phyloP scores from a whole-genome alignment of 1,140 invertebrate species.

The Drosophila teissieri region DNA sequence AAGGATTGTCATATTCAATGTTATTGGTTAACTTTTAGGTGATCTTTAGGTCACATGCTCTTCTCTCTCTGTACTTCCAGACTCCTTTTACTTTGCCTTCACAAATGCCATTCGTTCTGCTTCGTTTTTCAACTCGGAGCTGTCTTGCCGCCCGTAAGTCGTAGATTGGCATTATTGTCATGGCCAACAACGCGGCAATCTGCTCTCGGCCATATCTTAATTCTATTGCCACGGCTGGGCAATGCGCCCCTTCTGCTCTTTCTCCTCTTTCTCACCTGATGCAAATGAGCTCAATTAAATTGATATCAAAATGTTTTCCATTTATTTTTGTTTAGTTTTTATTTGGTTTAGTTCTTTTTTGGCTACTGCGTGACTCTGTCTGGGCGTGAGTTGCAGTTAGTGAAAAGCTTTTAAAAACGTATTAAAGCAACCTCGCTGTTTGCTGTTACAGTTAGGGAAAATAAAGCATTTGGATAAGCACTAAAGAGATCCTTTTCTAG shows the following conservation, averaged over 20 bases:
- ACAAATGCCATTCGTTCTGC: conserved; percentile 78
- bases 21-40: no score
- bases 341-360: conserved; percentile 14
- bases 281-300: conserved; percentile 76
- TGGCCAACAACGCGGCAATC: conserved; percentile 38
- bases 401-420: conserved; percentile 33
- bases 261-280: conserved; percentile 24
- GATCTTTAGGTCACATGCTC: no score
- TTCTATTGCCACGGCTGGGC: conserved; percentile 63
- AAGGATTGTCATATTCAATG: no score
- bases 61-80: conserved; percentile 6
- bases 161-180: conserved; percentile 83
- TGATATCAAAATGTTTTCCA: conserved; percentile 66
- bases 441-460: conserved; percentile 33
- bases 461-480: conserved; percentile 21
- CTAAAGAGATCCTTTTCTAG: conserved; percentile 17
- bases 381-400: conserved; percentile 45
- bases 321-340: conserved; percentile 49
- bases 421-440: conserved; percentile 6
- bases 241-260: not conserved
- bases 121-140: conserved; percentile 70
- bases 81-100: conserved; percentile 17
- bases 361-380: conserved; percentile 45
- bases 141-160: conserved; percentile 69
- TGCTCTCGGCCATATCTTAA: conserved; percentile 52